Base-by-base conservation (phyloP, 2,888 invertebrate species). In the Tachina grossa region DNA sequence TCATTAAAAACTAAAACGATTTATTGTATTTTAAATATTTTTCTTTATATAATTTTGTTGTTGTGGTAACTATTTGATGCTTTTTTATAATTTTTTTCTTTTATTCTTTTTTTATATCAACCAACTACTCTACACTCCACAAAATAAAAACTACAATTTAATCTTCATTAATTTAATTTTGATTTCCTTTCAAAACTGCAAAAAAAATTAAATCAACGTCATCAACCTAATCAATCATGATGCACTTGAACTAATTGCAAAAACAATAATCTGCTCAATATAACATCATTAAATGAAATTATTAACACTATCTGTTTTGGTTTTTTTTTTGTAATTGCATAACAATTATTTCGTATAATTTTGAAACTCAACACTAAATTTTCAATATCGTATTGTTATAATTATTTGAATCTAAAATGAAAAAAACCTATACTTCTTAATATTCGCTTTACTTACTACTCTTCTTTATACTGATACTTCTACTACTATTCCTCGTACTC, bases 51-150 rank as follows among this genome's bases (percentile, higher is more conserved):
- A 87, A 59, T 77, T 87, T 87, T 84, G 19, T 74, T 82, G 47
- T 72, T 81, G 85, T 85, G 83, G 75, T 85, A 83, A 85, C 85
- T 83, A 85, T 83, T 51, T 83, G 85, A 85, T 84, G 84, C 86
- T 86, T 84, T 79, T 83, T 86, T 75, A 66, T 65, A 55, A 63
- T 74, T 81, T 84, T 81, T 80, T 63, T 59, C 57, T 78, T 65
- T 68, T 55, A 59, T 66, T 65, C 47, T 74, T 82, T 63, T 84
- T 63, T 55, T 83, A 72, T 72, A 76, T 76, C 72, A 66, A 80
- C 57, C 49, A 57, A 75, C 51, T 22, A 45, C 53, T 68, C 81
- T 81, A 75, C 81, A 81, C 81, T 81, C 66, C 51, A 69, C 75
- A 77, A 65, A 72, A n/a, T n/a, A n/a, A 65, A 59, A 59, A 31